A percentile compares a stretch with the other conserved stretches of the same genome.
Evolutionary conservation across 1,140 invertebrate genomes (phyloP).

Genomic region (Drosophila nannoptera): DNA sequence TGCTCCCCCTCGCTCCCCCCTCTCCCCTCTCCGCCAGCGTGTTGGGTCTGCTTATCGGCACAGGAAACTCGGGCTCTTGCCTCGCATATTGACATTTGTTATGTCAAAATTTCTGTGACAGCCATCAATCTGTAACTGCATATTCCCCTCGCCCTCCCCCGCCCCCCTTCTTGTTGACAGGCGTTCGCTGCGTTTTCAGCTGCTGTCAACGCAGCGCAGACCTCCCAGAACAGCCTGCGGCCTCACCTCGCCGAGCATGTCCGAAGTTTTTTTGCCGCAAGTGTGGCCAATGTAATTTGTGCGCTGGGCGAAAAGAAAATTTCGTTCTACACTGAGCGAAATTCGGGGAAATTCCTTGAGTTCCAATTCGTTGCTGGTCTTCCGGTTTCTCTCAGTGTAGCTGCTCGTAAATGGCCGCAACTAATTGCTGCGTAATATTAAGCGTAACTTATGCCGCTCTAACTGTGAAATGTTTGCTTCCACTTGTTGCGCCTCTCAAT

Average conservation of each 20-base stretch:
- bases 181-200: constrained; percentile 45
- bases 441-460: constrained; percentile 12
- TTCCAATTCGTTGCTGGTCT: too few species aligned
- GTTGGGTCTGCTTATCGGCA: constrained; percentile 8
- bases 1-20: background rate
- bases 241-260: background rate
- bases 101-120: constrained; percentile 71
- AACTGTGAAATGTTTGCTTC: constrained; percentile 32
- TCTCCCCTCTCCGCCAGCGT: background rate
- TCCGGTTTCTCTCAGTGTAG: background rate
- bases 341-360: background rate
- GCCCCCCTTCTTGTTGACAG: constrained; percentile 50
- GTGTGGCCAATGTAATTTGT: constrained; percentile 36
- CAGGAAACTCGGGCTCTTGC: constrained; percentile 35
- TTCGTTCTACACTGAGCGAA: background rate
- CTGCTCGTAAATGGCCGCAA: constrained; percentile 5
- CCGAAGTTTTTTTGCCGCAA: constrained; percentile 31
- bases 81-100: constrained; percentile 65
- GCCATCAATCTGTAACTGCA: constrained; percentile 64
- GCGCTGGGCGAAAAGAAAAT: constrained; percentile 7
- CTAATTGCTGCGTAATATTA: constrained; percentile 48
- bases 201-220: constrained; percentile 44
- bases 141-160: constrained; percentile 23
- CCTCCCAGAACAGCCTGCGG: constrained; percentile 31
- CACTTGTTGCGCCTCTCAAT: constrained; percentile 6